Percentiles rank a stretch among this genome's conserved stretches.
Evolutionary conservation across 2,888 invertebrate genomes (phyloP).

Genomic region (Cybosia mesomella): DNA sequence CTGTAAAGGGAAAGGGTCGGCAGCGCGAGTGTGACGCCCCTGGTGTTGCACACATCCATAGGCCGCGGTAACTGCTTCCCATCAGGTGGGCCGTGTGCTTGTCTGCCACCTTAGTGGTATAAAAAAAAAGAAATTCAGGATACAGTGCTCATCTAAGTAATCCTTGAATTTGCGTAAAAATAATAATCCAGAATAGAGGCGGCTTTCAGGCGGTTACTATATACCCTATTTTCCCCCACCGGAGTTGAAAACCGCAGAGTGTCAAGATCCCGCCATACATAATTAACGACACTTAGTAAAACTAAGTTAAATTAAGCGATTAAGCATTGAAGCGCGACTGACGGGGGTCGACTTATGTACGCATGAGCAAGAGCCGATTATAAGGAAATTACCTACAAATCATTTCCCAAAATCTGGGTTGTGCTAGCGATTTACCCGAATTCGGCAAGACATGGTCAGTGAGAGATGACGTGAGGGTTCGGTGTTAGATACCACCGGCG

Average conservation of each 20-base stretch:
- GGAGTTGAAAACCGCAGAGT: conserved; percentile 23
- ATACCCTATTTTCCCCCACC: conserved; percentile 4
- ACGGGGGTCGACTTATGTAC: conserved; percentile 47
- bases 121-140: too few species aligned
- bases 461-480: not conserved
- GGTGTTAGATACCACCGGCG: not conserved
- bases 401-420: conserved; percentile 30
- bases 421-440: not conserved
- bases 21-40: too few species aligned
- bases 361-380: conserved; percentile 44
- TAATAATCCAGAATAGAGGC: not conserved
- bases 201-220: not conserved
- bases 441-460: not conserved
- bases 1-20: too few species aligned
- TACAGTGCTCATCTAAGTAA: too few species aligned
- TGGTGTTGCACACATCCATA: too few species aligned
- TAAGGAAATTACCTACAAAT: conserved; percentile 58
- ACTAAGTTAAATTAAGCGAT: conserved; percentile 55
- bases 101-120: too few species aligned
- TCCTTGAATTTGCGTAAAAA: not conserved
- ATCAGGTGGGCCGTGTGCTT: too few species aligned
- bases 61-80: too few species aligned
- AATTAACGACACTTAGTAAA: conserved; percentile 55
- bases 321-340: conserved; percentile 51
- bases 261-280: conserved; percentile 33